Conservation (phyloP, 2,888 invertebrate species). For the Leptinotarsa haldemani region DNA sequence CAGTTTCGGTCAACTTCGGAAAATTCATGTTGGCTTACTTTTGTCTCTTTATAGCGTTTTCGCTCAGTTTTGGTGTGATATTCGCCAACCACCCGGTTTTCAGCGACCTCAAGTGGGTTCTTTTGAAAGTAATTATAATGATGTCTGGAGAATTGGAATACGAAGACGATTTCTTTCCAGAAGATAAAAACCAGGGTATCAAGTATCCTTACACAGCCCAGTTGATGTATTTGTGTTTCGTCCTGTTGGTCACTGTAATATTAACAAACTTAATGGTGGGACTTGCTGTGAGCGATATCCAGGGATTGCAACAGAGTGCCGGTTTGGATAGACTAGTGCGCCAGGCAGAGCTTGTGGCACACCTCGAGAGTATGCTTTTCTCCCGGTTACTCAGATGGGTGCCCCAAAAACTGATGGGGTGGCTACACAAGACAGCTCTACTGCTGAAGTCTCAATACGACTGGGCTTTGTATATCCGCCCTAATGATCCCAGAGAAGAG, state of each 20-base stretch:
- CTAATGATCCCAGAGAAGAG: constrained; percentile 85
- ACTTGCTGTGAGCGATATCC: constrained; percentile 86
- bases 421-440: constrained; percentile 79
- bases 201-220: constrained; percentile 78
- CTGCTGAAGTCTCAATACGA: constrained; percentile 81
- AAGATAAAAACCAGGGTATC: constrained; percentile 64
- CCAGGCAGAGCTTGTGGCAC: constrained; percentile 84
- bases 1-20: constrained; percentile 84
- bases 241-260: constrained; percentile 83
- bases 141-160: constrained; percentile 90
- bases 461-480: constrained; percentile 79
- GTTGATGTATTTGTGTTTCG: constrained; percentile 80
- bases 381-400: constrained; percentile 78
- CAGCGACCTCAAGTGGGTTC: constrained; percentile 71
- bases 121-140: constrained; percentile 87
- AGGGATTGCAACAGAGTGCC: constrained; percentile 83
- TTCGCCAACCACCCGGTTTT: constrained; percentile 83
- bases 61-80: constrained; percentile 83
- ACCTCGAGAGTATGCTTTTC: constrained; percentile 85
- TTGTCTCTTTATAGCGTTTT: constrained; percentile 83
- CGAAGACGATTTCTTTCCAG: constrained; percentile 81
- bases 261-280: constrained; percentile 87
- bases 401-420: constrained; percentile 71
- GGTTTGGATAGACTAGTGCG: constrained; percentile 83
- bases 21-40: constrained; percentile 85